Conservation (phyloP, 2,797 vertebrate genomes). For the Hemibagrus guttatus region DNA sequence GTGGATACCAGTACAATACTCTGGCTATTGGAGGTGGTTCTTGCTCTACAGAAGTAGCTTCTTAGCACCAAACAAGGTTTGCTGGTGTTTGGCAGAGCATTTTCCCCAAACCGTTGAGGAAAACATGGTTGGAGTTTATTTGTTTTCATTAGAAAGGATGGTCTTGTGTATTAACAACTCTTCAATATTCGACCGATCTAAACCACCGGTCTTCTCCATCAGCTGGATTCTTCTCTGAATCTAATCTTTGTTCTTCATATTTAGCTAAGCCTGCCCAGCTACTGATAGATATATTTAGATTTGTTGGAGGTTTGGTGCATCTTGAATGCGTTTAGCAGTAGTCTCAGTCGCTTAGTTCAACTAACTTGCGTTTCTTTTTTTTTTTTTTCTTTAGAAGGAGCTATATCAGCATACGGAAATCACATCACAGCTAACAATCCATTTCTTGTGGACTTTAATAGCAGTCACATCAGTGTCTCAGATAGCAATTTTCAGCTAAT, state of each 20-base stretch:
- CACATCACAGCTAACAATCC: neutral
- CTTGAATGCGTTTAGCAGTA: neutral
- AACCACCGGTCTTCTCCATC: neutral
- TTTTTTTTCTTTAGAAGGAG: neutral
- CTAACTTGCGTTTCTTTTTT: no score
- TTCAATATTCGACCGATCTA: no score
- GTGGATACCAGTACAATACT: neutral
- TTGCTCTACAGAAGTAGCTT: neutral
- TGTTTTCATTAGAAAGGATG: neutral
- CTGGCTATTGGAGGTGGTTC: neutral
- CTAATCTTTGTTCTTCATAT: neutral
- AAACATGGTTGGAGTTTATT: neutral
- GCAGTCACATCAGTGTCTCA: neutral
- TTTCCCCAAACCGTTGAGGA: neutral
- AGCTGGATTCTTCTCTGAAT: no score
- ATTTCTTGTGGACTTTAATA: neutral
- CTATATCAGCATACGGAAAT: neutral
- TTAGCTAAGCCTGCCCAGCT: neutral
- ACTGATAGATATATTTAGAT: neutral
- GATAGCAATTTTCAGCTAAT: slow-evolving; percentile 1
- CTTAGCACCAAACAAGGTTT: no score
- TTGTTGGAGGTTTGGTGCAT: neutral
- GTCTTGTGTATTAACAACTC: neutral
- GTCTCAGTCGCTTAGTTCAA: neutral
- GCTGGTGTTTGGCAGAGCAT: no score